phyloP scores from a whole-genome alignment of 2,888 invertebrate genomes.

The Synanthedon myopaeformis region DNA sequence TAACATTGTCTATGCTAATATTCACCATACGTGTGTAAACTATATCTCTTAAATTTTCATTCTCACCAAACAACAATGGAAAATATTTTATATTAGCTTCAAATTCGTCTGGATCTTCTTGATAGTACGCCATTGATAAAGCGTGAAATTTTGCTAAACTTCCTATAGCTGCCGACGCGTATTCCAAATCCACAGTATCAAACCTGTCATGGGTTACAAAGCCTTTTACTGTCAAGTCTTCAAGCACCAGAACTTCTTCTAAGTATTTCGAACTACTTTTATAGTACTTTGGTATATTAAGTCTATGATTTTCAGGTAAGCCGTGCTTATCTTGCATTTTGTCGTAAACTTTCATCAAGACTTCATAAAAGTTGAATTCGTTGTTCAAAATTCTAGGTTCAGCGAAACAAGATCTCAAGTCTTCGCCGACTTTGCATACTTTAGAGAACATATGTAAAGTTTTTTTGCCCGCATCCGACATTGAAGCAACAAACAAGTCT shows the following conservation, averaged over 20 bases:
- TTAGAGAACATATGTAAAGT: constrained; percentile 31
- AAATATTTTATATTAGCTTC: constrained; percentile 1
- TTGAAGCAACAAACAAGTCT: constrained; percentile 13
- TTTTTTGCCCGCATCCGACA: constrained; percentile 10
- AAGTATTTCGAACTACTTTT: constrained; percentile 6
- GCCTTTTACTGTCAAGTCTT: constrained; percentile 20
- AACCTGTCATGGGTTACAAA: constrained; percentile 23
- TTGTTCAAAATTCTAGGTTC: constrained; percentile 7
- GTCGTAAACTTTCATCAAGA: constrained; percentile 1
- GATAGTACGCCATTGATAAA: constrained; percentile 25
- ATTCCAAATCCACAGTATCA: constrained; percentile 21
- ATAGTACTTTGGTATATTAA: constrained; percentile 13
- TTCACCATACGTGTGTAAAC: not conserved
- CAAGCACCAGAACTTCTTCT: constrained; percentile 18
- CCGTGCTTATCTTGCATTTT: constrained; percentile 7
- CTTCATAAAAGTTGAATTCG: constrained; percentile 3
- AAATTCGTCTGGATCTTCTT: constrained; percentile 23
- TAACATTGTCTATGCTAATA: not conserved
- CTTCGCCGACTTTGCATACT: constrained; percentile 27
- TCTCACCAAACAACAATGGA: not conserved
- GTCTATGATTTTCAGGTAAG: constrained; percentile 4
- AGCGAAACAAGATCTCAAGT: constrained; percentile 17
- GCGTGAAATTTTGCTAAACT: constrained; percentile 33
- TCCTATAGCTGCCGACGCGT: constrained; percentile 17
- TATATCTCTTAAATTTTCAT: not conserved